Evolutionary conservation across 2,113 vertebrate genomes (phyloP).

Genomic region (Agapornis roseicollis): DNA sequence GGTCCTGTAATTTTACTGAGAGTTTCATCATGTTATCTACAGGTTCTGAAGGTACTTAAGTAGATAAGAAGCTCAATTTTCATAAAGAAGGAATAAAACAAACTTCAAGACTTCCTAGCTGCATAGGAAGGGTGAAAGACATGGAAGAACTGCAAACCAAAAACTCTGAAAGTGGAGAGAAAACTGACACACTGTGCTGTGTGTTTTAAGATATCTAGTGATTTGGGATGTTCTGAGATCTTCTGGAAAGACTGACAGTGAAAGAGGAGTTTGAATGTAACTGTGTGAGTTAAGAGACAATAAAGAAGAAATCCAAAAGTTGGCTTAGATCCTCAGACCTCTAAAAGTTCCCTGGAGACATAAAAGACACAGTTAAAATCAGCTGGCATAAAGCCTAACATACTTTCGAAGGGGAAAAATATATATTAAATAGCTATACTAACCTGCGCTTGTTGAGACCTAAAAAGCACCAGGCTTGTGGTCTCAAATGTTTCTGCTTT

Average conservation of each 20-base stretch:
- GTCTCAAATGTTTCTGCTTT: slow-evolving; percentile 1
- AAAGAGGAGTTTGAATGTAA: neutral
- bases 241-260: neutral
- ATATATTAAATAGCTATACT: neutral
- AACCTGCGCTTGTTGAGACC: neutral
- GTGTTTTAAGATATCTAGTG: neutral
- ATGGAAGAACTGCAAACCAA: neutral
- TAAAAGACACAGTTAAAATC: neutral
- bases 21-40: neutral
- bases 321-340: neutral
- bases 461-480: neutral
- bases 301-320: neutral
- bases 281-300: neutral
- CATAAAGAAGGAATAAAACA: neutral
- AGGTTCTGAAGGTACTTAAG: neutral
- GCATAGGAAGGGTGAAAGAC: neutral
- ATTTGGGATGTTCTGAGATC: neutral
- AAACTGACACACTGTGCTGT: neutral
- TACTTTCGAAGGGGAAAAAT: neutral
- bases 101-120: neutral
- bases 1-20: neutral
- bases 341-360: neutral
- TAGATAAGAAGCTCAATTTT: neutral
- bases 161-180: neutral
- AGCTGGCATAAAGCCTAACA: neutral